Base-by-base conservation (phyloP, 2,888 invertebrate species). In the Epirrhoe alternata region DNA sequence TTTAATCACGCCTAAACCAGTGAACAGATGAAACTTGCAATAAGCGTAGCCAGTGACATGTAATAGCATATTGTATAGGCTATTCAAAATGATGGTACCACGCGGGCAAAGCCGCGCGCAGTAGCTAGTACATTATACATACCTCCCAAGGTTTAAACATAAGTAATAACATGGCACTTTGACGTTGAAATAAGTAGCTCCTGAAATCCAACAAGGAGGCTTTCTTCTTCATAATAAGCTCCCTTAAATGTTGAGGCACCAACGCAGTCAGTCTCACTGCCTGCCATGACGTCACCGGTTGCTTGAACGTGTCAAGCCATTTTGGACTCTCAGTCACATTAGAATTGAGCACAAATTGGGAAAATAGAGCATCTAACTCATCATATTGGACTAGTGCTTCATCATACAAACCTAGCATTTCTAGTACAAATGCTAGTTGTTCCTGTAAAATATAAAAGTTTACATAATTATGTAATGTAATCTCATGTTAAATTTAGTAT, bases 311-410 rank as follows among this genome's bases (percentile, higher is more conserved):
- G 66, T 94, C 94, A 74, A 99, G 91, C 98, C 98, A 99, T 66
- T 95, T 95, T 63, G 97, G 97, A 81, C 96, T 96, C 80, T 97
- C 98, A 69, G 97, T 97, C 72, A 97, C 95, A 81, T 97, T 97
- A n/a, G 98, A 97, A 91, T 98, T 98, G 74, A 98, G 96, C 62
- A 99, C 96, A 91, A 98, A 99, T 92, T 99, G 99, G 1, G 98
- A 98, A 87, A 99, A 98, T 75, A 99, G 94, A 57, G 98, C 99
- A 92, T 99, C 99, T 81, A 99, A 93, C 90, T 99, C 99, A 86
- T 99, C 99, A 86, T 99, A 99, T 83, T 99, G 99, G 62, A 99
- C 97, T 74, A 99, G 92, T 12, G 99, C 98, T 91, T 99, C 99
- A 74, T 98, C 98, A 82, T 97, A 96, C 72, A 99, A 94, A 64